Conservation (phyloP, 2,888 invertebrate genomes). For the Ophion ellenae region DNA sequence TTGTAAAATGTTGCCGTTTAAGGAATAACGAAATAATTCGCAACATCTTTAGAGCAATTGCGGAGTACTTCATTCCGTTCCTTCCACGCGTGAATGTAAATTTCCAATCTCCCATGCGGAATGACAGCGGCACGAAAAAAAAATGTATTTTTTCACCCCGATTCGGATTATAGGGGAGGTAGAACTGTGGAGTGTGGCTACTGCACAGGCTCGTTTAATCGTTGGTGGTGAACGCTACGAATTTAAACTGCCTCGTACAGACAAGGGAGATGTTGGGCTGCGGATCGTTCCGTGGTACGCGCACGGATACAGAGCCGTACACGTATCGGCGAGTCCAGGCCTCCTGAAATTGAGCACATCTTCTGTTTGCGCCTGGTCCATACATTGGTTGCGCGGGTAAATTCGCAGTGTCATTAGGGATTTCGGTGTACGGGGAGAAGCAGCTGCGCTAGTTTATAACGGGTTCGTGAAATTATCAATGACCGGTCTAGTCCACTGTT, state of each 20-base stretch:
- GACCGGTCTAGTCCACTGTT: conserved; percentile 33
- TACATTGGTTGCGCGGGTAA: not conserved
- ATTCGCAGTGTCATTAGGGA: conserved; percentile 22
- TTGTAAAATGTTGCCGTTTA: no score
- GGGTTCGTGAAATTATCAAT: conserved; percentile 34
- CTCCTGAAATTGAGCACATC: conserved; percentile 42
- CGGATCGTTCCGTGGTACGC: not conserved
- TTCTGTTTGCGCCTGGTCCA: conserved; percentile 15
- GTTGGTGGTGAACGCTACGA: conserved; percentile 1
- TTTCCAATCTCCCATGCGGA: not conserved
- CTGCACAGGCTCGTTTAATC: conserved; percentile 16
- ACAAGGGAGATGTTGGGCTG: conserved; percentile 6
- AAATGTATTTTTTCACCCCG: not conserved
- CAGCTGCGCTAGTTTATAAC: conserved; percentile 13
- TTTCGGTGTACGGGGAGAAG: not conserved
- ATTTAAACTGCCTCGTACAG: conserved; percentile 19
- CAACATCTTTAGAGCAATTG: no score
- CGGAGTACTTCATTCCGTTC: no score
- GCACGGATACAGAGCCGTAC: not conserved
- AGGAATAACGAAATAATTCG: no score
- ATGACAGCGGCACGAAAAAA: not conserved
- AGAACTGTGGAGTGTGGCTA: not conserved
- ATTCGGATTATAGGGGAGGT: not conserved
- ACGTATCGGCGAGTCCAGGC: conserved; percentile 21
- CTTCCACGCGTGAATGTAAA: not conserved